Evolutionary conservation across 1,140 invertebrate species (phyloP).

Genomic region (Neotoxoptera formosana): DNA sequence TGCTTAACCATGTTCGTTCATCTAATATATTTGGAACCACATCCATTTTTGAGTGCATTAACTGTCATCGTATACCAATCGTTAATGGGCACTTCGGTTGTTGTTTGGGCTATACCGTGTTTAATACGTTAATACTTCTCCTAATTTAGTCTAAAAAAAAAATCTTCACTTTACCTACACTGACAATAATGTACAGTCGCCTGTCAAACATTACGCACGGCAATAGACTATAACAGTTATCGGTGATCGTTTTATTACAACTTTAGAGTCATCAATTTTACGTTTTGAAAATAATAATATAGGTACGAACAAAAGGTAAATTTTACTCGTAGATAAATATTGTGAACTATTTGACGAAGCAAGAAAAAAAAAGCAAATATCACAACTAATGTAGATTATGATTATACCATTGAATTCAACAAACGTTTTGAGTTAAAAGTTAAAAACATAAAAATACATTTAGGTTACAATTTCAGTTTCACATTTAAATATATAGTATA

Average conservation of each 20-base stretch:
- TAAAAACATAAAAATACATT: neutral
- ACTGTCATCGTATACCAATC: neutral
- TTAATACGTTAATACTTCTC: neutral
- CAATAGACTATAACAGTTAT: neutral
- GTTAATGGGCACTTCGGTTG: neutral
- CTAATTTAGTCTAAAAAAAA: neutral
- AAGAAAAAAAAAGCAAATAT: neutral
- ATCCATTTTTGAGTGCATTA: neutral
- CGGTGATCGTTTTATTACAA: neutral
- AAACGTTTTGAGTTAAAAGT: neutral
- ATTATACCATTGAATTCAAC: neutral
- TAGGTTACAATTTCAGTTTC: neutral
- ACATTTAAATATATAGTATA: neutral
- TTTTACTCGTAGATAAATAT: constrained; percentile 2
- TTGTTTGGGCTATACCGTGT: neutral
- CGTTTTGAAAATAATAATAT: neutral
- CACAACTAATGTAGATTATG: neutral
- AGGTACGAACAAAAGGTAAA: neutral
- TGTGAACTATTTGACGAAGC: neutral
- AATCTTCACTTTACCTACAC: neutral
- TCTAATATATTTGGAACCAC: neutral
- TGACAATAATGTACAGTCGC: neutral
- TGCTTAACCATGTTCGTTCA: constrained; percentile 63
- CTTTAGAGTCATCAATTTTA: neutral
- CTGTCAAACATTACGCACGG: neutral